These are phyloP conservation scores for Drosophila pseudotalamancana DNA, from an alignment of 2,888 invertebrate species.

Conservation along the genomic window DNA sequence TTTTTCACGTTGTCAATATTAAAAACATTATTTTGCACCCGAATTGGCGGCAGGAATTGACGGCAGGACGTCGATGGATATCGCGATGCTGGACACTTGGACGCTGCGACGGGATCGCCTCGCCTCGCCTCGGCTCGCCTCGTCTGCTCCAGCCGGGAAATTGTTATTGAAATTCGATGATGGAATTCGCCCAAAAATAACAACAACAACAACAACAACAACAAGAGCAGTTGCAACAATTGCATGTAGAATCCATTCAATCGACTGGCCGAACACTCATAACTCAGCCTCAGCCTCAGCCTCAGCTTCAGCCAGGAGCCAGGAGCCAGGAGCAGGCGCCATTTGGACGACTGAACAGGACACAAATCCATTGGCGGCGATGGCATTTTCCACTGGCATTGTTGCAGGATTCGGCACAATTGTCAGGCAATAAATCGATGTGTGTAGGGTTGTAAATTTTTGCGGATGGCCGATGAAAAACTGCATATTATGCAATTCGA, in stretches of 20 bases:
- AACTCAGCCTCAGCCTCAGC: slow-evolving; percentile 57
- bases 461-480: slow-evolving; percentile 78
- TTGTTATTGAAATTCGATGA: slow-evolving; percentile 79
- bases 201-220: slow-evolving; percentile 18
- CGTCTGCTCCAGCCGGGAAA: slow-evolving; percentile 36
- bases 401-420: slow-evolving; percentile 76
- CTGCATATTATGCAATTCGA: slow-evolving; percentile 83
- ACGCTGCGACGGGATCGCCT: slow-evolving; percentile 12
- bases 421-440: slow-evolving; percentile 84
- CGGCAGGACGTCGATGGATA: slow-evolving; percentile 33
- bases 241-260: slow-evolving; percentile 66
- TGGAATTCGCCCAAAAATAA: slow-evolving; percentile 69
- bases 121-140: slow-evolving; percentile 4
- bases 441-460: slow-evolving; percentile 83
- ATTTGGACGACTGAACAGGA: slow-evolving; percentile 54
- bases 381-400: slow-evolving; percentile 57
- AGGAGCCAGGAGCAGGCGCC: slow-evolving; percentile 54
- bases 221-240: slow-evolving; percentile 12
- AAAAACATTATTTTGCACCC: slow-evolving; percentile 83
- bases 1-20: slow-evolving; percentile 83
- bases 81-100: slow-evolving; percentile 19
- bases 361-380: slow-evolving; percentile 64
- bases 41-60: slow-evolving; percentile 72
- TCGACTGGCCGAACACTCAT: slow-evolving; percentile 68
- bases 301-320: background rate